phyloP scores from a whole-genome alignment of 2,113 vertebrate species.

The Rhinichthys klamathensis region DNA sequence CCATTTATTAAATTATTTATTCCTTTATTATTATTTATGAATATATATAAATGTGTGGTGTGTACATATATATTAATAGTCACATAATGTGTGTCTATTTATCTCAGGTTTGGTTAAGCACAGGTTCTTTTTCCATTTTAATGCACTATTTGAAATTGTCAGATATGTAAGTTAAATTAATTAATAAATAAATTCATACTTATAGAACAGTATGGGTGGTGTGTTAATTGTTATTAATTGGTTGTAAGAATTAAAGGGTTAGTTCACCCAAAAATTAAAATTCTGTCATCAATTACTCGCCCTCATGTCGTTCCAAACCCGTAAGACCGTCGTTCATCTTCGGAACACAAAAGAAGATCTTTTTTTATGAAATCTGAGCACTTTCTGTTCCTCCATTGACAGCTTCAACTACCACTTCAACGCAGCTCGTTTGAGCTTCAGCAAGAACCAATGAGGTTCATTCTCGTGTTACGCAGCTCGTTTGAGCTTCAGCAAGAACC shows the following conservation, averaged over 20 bases:
- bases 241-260: background rate
- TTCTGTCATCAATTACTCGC: too few species aligned
- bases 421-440: too few species aligned
- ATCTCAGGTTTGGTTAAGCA: slow-evolving; percentile 33
- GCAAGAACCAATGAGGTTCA: too few species aligned
- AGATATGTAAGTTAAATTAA: slow-evolving; percentile 4
- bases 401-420: too few species aligned
- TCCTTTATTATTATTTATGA: background rate
- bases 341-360: too few species aligned
- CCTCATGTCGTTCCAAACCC: too few species aligned
- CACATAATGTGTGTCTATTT: slow-evolving; percentile 10
- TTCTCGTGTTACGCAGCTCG: too few species aligned
- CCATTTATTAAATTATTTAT: slow-evolving; percentile 32
- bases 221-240: background rate
- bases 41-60: slow-evolving; percentile 1
- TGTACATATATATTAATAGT: background rate
- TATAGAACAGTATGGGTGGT: background rate
- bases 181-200: background rate
- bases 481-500: too few species aligned
- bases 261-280: too few species aligned
- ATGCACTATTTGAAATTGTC: slow-evolving; percentile 18
- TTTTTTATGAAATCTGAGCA: too few species aligned
- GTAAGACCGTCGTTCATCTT: too few species aligned
- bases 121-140: slow-evolving; percentile 26
- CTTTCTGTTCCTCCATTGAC: too few species aligned